A percentile compares a stretch with the other conserved stretches of the same genome.
Conservation (phyloP, 2,797 vertebrate species). For the Poeciliopsis turneri region DNA sequence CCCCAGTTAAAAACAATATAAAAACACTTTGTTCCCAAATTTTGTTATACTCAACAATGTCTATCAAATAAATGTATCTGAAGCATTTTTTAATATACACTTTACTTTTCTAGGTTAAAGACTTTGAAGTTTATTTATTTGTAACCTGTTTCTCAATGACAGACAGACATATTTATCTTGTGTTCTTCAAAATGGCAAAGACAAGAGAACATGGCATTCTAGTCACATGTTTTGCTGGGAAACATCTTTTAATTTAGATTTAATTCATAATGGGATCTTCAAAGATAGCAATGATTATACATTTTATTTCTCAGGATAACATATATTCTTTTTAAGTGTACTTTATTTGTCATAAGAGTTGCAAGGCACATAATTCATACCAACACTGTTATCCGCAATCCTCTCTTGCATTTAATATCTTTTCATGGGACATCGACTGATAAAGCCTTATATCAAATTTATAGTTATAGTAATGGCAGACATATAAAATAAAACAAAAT, state of each 20-base stretch:
- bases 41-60: background rate
- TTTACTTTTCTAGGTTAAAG: background rate
- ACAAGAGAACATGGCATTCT: background rate
- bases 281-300: background rate
- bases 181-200: background rate
- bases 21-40: background rate
- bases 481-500: constrained; percentile 30
- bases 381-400: background rate
- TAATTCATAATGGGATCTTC: background rate
- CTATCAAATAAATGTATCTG: background rate
- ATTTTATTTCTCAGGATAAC: background rate
- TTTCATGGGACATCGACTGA: constrained; percentile 31
- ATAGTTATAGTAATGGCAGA: constrained; percentile 20
- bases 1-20: background rate
- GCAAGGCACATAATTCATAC: background rate
- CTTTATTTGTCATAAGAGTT: constrained; percentile 15
- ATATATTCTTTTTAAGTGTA: background rate
- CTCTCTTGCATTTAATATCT: constrained; percentile 9
- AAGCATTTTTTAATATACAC: background rate
- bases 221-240: background rate
- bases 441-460: constrained; percentile 16
- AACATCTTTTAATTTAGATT: background rate
- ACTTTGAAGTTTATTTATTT: background rate
- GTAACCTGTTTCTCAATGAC: background rate
- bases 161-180: background rate